Conservation (phyloP, 2,888 invertebrate species). For the Rugalucina vietnamica region DNA sequence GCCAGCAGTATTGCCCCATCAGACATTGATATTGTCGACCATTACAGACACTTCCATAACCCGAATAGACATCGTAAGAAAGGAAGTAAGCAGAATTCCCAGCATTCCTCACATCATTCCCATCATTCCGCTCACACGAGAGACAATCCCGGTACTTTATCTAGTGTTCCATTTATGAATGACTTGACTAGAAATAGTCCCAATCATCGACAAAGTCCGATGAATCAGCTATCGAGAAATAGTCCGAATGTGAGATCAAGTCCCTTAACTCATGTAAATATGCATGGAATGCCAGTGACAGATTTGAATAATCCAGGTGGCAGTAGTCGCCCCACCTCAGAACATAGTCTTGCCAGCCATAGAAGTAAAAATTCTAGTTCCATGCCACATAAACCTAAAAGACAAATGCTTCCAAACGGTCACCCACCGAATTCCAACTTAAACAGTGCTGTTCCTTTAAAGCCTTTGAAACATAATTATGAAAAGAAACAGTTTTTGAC, state of each 20-base stretch:
- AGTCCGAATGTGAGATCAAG: slow-evolving; percentile 67
- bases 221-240: slow-evolving; percentile 68
- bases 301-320: slow-evolving; percentile 56
- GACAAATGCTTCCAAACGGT: slow-evolving; percentile 67
- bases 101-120: slow-evolving; percentile 61
- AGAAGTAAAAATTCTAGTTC: slow-evolving; percentile 75
- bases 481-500: slow-evolving; percentile 86
- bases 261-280: slow-evolving; percentile 73
- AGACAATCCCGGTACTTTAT: slow-evolving; percentile 63
- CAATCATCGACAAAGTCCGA: slow-evolving; percentile 61
- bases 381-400: slow-evolving; percentile 66
- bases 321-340: slow-evolving; percentile 72
- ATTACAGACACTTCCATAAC: slow-evolving; percentile 96
- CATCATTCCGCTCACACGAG: slow-evolving; percentile 62
- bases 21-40: slow-evolving; percentile 98
- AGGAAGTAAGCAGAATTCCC: slow-evolving; percentile 26
- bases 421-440: slow-evolving; percentile 49
- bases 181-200: slow-evolving; percentile 74
- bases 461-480: slow-evolving; percentile 54
- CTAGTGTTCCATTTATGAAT: slow-evolving; percentile 65
- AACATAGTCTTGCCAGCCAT: slow-evolving; percentile 77
- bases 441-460: neutral
- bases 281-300: slow-evolving; percentile 66
- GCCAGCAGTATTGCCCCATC: slow-evolving; percentile 99
- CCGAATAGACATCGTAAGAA: slow-evolving; percentile 86